phyloP scores from a whole-genome alignment of 2,113 vertebrate genomes.

The Megaceryle torquata region DNA sequence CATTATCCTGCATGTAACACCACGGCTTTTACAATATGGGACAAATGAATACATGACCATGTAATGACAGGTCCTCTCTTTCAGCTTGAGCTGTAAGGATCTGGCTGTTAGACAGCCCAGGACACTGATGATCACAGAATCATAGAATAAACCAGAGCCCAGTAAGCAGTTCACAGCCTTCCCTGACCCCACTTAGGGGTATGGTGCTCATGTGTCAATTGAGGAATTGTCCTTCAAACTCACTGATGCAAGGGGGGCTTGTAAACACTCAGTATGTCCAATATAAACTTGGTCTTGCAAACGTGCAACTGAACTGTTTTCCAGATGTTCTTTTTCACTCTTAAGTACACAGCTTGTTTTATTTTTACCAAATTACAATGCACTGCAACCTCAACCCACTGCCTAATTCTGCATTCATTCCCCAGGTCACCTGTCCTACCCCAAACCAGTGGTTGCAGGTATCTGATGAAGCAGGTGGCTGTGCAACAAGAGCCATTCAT shows the following conservation, averaged over 20 bases:
- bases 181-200: neutral
- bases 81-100: neutral
- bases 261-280: neutral
- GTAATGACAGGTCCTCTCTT: neutral
- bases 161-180: neutral
- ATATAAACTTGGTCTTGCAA: neutral
- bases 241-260: neutral
- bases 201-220: rapidly evolving
- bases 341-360: neutral
- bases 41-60: neutral
- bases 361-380: neutral
- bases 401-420: neutral
- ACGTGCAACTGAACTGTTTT: neutral
- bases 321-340: neutral
- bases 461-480: rapidly evolving
- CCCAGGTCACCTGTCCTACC: neutral
- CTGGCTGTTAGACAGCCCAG: neutral
- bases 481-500: rapidly evolving
- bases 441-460: rapidly evolving
- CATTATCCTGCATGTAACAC: neutral
- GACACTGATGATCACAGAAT: too few species aligned
- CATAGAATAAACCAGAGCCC: neutral
- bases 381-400: neutral
- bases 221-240: neutral
- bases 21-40: neutral